phyloP scores from a whole-genome alignment of 2,797 vertebrate species.

The Enteromius trimaculatus region DNA sequence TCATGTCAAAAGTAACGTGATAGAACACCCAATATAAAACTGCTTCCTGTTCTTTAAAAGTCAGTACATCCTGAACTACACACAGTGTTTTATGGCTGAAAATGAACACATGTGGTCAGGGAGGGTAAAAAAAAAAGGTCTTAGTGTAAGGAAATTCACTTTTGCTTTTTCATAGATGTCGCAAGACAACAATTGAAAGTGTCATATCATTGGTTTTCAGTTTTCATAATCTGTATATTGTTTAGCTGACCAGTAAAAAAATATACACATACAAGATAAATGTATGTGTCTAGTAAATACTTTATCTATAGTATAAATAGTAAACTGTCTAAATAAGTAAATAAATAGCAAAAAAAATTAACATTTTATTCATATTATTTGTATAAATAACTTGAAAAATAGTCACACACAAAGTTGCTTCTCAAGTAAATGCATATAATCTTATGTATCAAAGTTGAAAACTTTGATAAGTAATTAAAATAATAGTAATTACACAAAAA shows the following conservation, averaged over 20 bases:
- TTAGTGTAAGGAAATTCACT: conserved; percentile 1
- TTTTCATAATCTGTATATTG: background rate
- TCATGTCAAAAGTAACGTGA: conserved; percentile 64
- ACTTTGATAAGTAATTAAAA: background rate
- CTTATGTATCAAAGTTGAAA: background rate
- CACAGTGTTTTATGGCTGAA: conserved; percentile 5
- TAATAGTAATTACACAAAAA: background rate
- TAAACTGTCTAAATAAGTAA: background rate
- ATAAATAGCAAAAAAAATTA: background rate
- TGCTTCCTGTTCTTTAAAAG: conserved; percentile 63
- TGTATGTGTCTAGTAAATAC: background rate
- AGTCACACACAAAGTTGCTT: background rate
- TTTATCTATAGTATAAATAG: background rate
- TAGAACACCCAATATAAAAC: conserved; percentile 60
- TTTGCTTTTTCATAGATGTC: background rate
- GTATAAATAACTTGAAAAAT: background rate
- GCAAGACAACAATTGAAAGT: background rate
- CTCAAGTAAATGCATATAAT: background rate
- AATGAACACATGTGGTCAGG: background rate
- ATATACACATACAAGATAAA: background rate
- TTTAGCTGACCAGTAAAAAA: background rate
- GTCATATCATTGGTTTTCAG: background rate
- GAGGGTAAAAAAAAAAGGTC: background rate
- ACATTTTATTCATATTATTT: too few relatives aligned
- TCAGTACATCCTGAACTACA: conserved; percentile 59